Base-by-base conservation (phyloP, 2,797 vertebrate species). In the Naso thynnoides region DNA sequence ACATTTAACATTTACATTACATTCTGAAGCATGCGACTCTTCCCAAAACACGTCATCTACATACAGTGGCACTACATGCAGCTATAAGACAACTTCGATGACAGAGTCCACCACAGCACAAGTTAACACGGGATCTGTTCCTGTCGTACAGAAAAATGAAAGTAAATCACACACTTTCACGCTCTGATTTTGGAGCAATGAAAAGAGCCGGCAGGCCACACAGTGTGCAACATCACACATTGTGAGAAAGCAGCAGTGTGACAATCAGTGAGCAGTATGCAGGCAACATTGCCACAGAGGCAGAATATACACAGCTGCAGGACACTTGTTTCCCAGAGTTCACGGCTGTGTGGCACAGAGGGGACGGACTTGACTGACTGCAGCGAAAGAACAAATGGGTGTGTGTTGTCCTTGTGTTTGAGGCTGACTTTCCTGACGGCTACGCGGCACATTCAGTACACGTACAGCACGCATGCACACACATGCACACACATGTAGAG, bases 401-500 rank as follows among this genome's bases (percentile, higher is more conserved):
- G 75, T 57, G 79, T 2, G 8, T 61, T 62, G 82, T 87, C 86
- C 82, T 91, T 88, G 90, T 84, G 85, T 91, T 89, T 92, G 70
- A 92, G 85, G 88, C 83, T 14, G 82, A 78, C 88, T 89, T 91
- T 91, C 89, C 91, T 91, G 80, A 21, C 14, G 73, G 90, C 88
- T 33, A 76, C 67, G 74, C 52, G 56, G 68, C 36, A 81, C 76
- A 71, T 38, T 71, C 38, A 55, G 74, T 13, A 42, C 56, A 65
- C 53, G 63, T 60, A 70, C 29, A 77, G 65, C 19, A 27, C 33
- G 31, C 70, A n/a, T 38, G 67, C 61, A 68, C 67, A 23, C 42
- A 68, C 61, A 68, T 18, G 26, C 36, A 8, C n/a, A 27, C 31
- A 38, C 70, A 24, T 38, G 68, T 50, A 48, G 6, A 47, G 36